phyloP scores from a whole-genome alignment of 2,113 vertebrate species.

The Crocuta crocuta region DNA sequence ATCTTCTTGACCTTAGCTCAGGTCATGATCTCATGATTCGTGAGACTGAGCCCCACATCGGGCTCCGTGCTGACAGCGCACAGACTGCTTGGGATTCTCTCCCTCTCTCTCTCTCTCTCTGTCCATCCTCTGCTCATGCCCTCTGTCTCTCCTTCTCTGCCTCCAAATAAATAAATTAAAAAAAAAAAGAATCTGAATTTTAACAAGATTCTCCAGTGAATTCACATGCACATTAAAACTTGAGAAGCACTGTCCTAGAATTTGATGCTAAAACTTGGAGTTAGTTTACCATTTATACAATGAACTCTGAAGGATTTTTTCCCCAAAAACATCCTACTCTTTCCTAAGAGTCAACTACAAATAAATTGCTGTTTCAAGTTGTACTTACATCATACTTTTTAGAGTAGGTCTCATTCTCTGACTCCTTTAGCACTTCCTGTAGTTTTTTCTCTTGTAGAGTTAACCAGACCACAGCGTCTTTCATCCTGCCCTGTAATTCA shows the following conservation, averaged over 20 bases:
- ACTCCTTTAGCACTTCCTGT: slow-evolving; percentile 88
- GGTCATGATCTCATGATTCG: no score
- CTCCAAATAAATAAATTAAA: no score
- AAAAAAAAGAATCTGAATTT: background rate
- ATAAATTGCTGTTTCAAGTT: background rate
- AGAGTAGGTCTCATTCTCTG: slow-evolving; percentile 89
- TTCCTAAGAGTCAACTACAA: background rate
- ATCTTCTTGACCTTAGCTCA: no score
- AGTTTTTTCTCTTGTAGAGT: slow-evolving; percentile 90
- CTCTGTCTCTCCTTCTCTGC: no score
- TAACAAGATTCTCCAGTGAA: background rate
- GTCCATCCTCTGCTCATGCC: no score
- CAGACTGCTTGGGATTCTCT: no score
- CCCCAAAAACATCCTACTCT: background rate
- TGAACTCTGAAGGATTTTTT: slow-evolving; percentile 12
- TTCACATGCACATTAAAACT: background rate
- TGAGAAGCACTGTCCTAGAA: background rate
- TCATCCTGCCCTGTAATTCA: slow-evolving; percentile 87
- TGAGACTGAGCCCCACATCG: no score
- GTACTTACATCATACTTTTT: slow-evolving; percentile 92
- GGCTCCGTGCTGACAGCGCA: no score
- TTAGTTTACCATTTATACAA: slow-evolving; percentile 37
- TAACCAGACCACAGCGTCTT: slow-evolving; percentile 92
- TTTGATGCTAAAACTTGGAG: background rate
- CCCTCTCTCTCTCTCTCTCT: no score